Percentiles rank a stretch among this genome's conserved stretches.
These are phyloP conservation scores for Apotomis turbidana DNA, from an alignment of 2,888 invertebrate genomes.

Conservation along the genomic window DNA sequence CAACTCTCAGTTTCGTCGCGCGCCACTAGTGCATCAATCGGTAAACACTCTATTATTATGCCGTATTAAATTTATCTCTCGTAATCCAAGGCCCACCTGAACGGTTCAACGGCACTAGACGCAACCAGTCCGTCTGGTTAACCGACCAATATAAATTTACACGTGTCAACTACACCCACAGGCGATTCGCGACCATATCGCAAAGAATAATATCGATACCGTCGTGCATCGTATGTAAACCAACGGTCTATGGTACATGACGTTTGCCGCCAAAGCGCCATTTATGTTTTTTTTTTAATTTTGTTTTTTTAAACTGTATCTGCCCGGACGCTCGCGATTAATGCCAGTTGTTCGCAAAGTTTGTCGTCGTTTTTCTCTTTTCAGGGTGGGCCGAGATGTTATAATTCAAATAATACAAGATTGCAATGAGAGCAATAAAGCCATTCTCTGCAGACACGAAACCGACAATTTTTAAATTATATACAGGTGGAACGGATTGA, in stretches of 20 bases:
- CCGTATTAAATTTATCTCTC: constrained; percentile 77
- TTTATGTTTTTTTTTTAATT: constrained; percentile 65
- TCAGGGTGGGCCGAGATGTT: constrained; percentile 60
- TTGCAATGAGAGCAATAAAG: constrained; percentile 21
- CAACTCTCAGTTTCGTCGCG: constrained; percentile 61
- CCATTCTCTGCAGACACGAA: constrained; percentile 4
- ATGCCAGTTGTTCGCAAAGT: constrained; percentile 61
- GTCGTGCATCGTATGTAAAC: constrained; percentile 33
- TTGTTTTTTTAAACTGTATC: constrained; percentile 70
- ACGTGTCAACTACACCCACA: constrained; percentile 63
- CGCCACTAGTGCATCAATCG: constrained; percentile 55
- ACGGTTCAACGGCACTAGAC: constrained; percentile 79
- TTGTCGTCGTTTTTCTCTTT: constrained; percentile 51
- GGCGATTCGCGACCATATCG: constrained; percentile 66
- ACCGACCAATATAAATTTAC: constrained; percentile 70
- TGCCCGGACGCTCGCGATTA: constrained; percentile 69
- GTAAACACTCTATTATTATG: constrained; percentile 71
- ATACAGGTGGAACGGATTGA: not conserved
- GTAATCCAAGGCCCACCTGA: constrained; percentile 80
- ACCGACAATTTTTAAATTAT: constrained; percentile 11
- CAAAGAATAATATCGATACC: constrained; percentile 53
- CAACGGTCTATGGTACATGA: constrained; percentile 54
- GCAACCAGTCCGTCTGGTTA: constrained; percentile 77
- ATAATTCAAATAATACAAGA: constrained; percentile 45
- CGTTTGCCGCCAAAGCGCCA: constrained; percentile 69